A percentile compares a stretch with the other conserved stretches of the same genome.
phyloP scores from a whole-genome alignment of 2,113 vertebrate genomes.

The Macquaria ambigua region DNA sequence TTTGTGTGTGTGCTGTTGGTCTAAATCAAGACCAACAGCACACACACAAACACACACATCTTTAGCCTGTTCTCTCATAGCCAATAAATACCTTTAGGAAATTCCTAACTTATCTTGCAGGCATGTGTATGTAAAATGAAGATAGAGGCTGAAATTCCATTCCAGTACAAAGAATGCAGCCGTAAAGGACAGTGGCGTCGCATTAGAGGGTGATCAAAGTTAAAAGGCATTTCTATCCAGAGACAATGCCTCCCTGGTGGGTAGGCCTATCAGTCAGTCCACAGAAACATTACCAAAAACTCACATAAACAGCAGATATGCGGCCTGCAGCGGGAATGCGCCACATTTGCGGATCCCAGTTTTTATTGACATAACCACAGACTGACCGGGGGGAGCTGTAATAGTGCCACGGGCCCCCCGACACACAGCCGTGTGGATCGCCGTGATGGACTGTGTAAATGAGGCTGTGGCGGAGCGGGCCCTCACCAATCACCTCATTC shows the following conservation, averaged over 20 bases:
- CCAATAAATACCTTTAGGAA: constrained; percentile 71
- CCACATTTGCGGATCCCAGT: constrained; percentile 8
- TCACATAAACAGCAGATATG: constrained; percentile 62
- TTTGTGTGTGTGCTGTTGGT: too few species aligned
- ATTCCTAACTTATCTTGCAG: constrained; percentile 78
- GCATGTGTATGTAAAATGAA: constrained; percentile 61
- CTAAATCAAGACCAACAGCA: constrained; percentile 29
- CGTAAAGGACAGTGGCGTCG: constrained; percentile 55
- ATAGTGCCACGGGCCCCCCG: constrained; percentile 8
- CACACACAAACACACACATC: constrained; percentile 22
- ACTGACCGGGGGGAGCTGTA: constrained; percentile 60
- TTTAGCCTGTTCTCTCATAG: constrained; percentile 33
- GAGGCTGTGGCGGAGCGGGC: constrained; percentile 52
- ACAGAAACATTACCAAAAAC: constrained; percentile 53
- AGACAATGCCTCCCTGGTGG: constrained; percentile 44
- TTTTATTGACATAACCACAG: constrained; percentile 80
- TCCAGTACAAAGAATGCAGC: constrained; percentile 49
- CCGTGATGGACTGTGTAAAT: constrained; percentile 60
- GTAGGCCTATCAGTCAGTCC: constrained; percentile 41
- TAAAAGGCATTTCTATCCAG: constrained; percentile 42
- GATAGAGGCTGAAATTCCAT: constrained; percentile 70
- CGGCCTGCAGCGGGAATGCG: constrained; percentile 23
- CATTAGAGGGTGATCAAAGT: constrained; percentile 63
- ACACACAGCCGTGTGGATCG: constrained; percentile 15
- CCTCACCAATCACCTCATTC: constrained; percentile 79